Evolutionary conservation across 2,113 vertebrate species (phyloP), one percentile per base, ranked within the genome.

Genomic region (Poeciliopsis prolifica): DNA sequence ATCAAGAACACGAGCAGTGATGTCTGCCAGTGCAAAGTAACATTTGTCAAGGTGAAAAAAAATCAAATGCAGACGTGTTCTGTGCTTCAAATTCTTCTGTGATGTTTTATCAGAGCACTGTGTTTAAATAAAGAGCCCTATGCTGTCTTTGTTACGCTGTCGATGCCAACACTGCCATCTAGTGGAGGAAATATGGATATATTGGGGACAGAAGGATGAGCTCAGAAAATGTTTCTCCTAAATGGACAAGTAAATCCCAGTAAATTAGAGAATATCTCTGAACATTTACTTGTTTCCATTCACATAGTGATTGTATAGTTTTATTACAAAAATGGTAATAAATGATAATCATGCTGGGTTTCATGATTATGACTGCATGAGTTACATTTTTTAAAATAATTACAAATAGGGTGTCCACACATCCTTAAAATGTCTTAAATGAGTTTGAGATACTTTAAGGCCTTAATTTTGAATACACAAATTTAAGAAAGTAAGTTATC

Each of bases 1-100:
- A 97, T 99, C 84, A 96, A 92, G 86, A 99, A 99, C 75, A 87
- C 94, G 40, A 96, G 92, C 9, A 95, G 95, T 5, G 88, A 94
- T 4, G 89, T 78, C 31, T 99, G 96, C 90, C 91, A 96, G 84
- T 99, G 98, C 91, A 98, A 98, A 92, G 92, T 99, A 84, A 97
- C 95, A 60, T 99, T 99, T 79, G 89, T 99, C 71, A 99, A 99
- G 97, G 98, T 99, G 15, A 76, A 90, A 17, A 48, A 58, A 48
- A 72, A 90, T 29, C 17, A 48, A 58, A 58, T 8, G 2, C 12
- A 48, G 0, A 68, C 14, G 4, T 19, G 15, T 58, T 4, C 12
- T 28, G 63, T 7, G 12, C 73, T 19, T 65, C 65, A 24, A 44
- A 64, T 44, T 31, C 5, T 63, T 11, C 1, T 40, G 3, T 24